Evolutionary conservation across 2,888 invertebrate species (phyloP), one percentile per base, ranked within the genome.

Genomic region (Pharmacophagus antenor): DNA sequence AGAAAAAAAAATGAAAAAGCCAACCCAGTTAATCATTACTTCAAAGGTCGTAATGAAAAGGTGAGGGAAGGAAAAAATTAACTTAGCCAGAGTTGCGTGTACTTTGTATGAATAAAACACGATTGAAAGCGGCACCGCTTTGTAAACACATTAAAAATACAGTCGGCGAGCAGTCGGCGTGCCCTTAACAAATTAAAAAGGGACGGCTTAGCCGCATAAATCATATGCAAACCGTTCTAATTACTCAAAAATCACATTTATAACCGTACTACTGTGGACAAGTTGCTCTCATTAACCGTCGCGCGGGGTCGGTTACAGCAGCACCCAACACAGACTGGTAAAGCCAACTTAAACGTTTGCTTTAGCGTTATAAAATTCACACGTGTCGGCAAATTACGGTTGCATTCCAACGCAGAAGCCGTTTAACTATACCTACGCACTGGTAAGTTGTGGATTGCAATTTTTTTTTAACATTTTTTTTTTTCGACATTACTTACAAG

Each of bases 161-260:
- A 71, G 66, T 63, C 62, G 47, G 57, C 66, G 57, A 50, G 64
- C 61, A 58, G 55, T 60, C 63, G 61, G 62, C 65, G 65, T 65
- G 72, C 72, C 76, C 78, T 67, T 79, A 77, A 69, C 73, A 75
- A 77, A 79, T 80, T 78, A 77, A 82, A 79, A 73, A 74, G 77
- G 79, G 71, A 70, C 65, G 70, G 65, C 76, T 76, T 72, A 69
- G 72, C 70, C 71, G 67, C 71, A 72, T 78, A 76, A 80, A 80
- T 80, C 79, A 77, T 72, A 76, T 76, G 80, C 70, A 78, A 80
- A 77, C n/a, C 78, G 78, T 71, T 79, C 76, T 84, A 85, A 84
- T 84, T 84, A 84, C 85, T 84, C 73, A 75, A 80, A 82, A 80
- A 83, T 79, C 77, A 76, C 80, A 80, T 83, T 82, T 74, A 77